Conservation (phyloP, 2,797 vertebrate species). For the Lindbergichthys nudifrons region DNA sequence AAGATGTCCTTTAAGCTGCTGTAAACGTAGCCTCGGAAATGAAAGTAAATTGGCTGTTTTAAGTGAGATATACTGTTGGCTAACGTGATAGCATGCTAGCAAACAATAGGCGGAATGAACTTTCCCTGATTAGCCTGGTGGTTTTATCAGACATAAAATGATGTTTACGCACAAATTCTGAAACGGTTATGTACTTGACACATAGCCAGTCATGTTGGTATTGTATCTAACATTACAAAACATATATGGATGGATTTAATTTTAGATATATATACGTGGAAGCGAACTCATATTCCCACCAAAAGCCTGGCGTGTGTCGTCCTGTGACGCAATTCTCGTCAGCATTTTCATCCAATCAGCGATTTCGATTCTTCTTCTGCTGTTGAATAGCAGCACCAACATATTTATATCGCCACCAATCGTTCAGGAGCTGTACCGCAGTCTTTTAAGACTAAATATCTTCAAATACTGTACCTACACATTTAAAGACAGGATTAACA, state of each 20-base stretch:
- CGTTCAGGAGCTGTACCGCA: neutral
- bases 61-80: neutral
- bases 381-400: rapidly evolving
- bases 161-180: neutral
- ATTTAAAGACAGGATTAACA: too few relatives aligned
- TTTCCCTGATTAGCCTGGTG: conserved; percentile 15
- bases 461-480: too few relatives aligned
- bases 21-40: neutral
- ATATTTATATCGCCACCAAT: neutral
- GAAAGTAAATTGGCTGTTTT: neutral
- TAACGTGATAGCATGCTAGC: conserved; percentile 69
- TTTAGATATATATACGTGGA: conserved; percentile 16
- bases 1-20: neutral
- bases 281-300: conserved; percentile 76
- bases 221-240: conserved; percentile 3
- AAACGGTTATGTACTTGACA: neutral
- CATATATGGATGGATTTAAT: conserved; percentile 9
- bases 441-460: too few relatives aligned
- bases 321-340: conserved; percentile 62
- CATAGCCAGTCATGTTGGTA: conserved; percentile 1
- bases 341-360: conserved; percentile 61
- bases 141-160: conserved; percentile 12
- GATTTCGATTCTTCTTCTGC: conserved; percentile 46
- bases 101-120: conserved; percentile 67
- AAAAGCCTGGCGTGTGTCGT: conserved; percentile 58